Percentiles rank a stretch among this genome's conserved stretches.
These are phyloP conservation scores for Laterallus jamaicensis DNA, from an alignment of 2,113 vertebrate genomes.

Conservation along the genomic window DNA sequence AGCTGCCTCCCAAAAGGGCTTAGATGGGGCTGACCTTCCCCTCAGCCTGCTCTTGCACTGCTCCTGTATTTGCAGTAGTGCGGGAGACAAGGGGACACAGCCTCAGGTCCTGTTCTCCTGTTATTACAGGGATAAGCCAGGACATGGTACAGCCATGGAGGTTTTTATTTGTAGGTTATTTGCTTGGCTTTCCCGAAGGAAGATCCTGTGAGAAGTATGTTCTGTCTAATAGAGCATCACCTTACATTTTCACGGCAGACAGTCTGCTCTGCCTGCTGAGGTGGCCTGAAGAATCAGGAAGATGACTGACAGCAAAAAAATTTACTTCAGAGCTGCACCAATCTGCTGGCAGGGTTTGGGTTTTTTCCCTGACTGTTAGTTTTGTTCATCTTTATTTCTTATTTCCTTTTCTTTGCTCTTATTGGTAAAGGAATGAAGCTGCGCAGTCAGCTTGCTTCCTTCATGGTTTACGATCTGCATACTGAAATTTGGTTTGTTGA, in stretches of 20 bases:
- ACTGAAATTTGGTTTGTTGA: not conserved
- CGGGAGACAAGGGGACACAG: not conserved
- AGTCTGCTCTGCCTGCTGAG: not conserved
- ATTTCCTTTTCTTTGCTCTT: not conserved
- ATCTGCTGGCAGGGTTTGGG: not conserved
- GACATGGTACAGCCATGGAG: not conserved
- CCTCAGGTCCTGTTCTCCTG: not conserved
- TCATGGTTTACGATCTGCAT: not conserved
- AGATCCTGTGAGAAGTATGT: not conserved
- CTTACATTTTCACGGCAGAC: not conserved
- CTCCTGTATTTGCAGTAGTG: not conserved
- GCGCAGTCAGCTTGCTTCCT: not conserved
- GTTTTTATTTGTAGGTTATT: conserved; percentile 23
- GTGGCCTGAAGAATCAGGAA: not conserved
- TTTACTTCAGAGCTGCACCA: not conserved
- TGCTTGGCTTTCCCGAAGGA: conserved; percentile 18
- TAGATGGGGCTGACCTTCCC: not conserved
- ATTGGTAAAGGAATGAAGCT: not conserved
- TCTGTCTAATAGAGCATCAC: not conserved
- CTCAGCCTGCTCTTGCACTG: not conserved
- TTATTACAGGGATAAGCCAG: not conserved
- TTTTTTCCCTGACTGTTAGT: not conserved
- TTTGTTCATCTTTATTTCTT: not conserved
- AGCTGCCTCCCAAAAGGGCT: not conserved
- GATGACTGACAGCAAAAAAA: not conserved